Base-by-base conservation (phyloP, 2,888 invertebrate genomes). In the Ernsta delagoae region DNA sequence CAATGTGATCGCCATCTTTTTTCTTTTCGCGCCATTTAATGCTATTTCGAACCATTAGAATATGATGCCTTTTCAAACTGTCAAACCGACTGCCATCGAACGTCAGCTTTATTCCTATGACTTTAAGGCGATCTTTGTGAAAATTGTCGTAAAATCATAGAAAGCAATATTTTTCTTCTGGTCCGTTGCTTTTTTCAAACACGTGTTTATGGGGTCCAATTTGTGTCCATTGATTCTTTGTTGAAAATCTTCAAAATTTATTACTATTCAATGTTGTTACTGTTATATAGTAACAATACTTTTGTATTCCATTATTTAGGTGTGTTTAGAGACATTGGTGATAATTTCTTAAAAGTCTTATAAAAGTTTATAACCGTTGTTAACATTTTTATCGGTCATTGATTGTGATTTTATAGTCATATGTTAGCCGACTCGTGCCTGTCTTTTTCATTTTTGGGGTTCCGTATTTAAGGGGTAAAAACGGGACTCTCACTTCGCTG, bases 11-110 rank as follows among this genome's bases (percentile, higher is more conserved):
- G 89, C 85, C 88, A 88, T 81, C 82, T 87, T 90, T 90, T 87
- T 89, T 81, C 80, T 85, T 87, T 89, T 92, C 91, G 91, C 90
- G 87, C 91, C 92, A 92, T 93, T 93, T 92, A 89, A 91, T 90
- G 83, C 84, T 87, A 87, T 90, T 91, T 87, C 87, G 77, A 78
- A 76, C 81, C 84, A 86, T 84, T 83, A 83, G 75, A 76, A 80
- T 79, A 74, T 71, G 74, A 75, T 70, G 71, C 72, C 72, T 75
- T 74, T 75, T 77, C 75, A 78, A 74, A 74, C 73, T 74, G 73
- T 73, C 71, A 74, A 77, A 73, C 74, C 50, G 59, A 59, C 67
- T 66, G 65, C 63, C 66, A 59, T 66, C 72, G 60, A 84, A 75
- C 74, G 70, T 78, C 75, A 74, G 73, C 78, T 80, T 78, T 85